Conservation (phyloP, 37 sponge, comb jelly and placozoan genomes). For the Geodia barretti region DNA sequence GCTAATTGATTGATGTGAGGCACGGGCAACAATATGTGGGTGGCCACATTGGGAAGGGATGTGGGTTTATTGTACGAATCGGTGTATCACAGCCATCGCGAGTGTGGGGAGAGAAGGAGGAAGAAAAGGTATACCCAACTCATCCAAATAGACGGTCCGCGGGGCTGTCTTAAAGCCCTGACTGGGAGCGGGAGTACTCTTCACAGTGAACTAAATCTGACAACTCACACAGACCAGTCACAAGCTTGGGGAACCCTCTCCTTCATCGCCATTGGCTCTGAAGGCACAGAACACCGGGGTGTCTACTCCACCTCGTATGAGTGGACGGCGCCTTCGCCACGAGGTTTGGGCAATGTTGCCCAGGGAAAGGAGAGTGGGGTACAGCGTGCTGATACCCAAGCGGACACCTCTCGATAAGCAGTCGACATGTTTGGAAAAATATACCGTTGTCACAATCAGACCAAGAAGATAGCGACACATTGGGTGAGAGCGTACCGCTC, state of each 20-base stretch:
- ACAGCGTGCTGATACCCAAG: background rate
- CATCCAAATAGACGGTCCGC: background rate
- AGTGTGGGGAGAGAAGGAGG: constrained; percentile 1
- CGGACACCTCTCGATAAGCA: background rate
- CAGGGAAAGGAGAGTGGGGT: constrained; percentile 3
- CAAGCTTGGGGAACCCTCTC: background rate
- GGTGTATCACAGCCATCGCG: background rate
- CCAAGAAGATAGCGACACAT: constrained; percentile 19
- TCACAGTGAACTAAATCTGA: background rate
- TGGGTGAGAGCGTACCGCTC: background rate
- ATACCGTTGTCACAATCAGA: background rate
- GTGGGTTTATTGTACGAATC: constrained; percentile 22
- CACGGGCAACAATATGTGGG: constrained; percentile 20
- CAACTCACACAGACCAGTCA: background rate
- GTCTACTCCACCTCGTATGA: background rate
- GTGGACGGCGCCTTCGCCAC: background rate
- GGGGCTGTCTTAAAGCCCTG: constrained; percentile 35
- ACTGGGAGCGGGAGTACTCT: constrained; percentile 15
- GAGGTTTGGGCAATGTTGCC: constrained; percentile 47
- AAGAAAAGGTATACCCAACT: constrained; percentile 7
- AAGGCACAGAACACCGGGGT: constrained; percentile 10
- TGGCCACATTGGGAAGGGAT: constrained; percentile 37
- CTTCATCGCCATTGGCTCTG: background rate
- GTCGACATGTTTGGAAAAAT: constrained; percentile 4
- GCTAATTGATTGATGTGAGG: too few relatives aligned